These are phyloP conservation scores for Orgyia antiqua DNA, from an alignment of 2,888 invertebrate genomes.

Conservation along the genomic window DNA sequence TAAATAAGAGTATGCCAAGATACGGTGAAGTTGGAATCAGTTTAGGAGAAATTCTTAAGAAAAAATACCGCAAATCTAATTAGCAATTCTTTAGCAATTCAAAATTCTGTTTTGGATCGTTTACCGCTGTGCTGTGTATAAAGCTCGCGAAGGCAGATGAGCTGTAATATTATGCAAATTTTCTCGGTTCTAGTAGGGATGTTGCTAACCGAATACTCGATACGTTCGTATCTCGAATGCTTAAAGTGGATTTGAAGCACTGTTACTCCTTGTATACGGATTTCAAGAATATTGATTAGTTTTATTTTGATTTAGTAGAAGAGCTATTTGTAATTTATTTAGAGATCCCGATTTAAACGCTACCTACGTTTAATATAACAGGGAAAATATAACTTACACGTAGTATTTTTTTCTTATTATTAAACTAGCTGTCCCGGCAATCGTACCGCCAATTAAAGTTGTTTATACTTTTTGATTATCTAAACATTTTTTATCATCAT, in stretches of 20 bases:
- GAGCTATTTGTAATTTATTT: no score
- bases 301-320: no score
- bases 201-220: constrained; percentile 9
- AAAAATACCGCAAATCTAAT: constrained; percentile 33
- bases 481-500: no score
- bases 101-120: constrained; percentile 53
- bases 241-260: constrained; percentile 12
- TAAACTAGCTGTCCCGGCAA: no score
- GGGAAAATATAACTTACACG: no score
- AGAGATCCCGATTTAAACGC: no score
- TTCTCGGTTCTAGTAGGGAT: constrained; percentile 34
- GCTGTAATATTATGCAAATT: constrained; percentile 71
- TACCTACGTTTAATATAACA: no score
- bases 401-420: no score
- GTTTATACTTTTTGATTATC: no score
- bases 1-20: constrained; percentile 10
- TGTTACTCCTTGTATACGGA: constrained; percentile 2
- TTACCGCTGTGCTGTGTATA: constrained; percentile 51
- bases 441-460: no score
- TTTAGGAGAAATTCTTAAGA: constrained; percentile 17
- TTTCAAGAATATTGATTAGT: constrained; percentile 2
- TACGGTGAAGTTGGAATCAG: constrained; percentile 27
- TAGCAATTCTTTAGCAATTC: constrained; percentile 40
- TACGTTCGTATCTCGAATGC: constrained; percentile 9
- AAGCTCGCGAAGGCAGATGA: constrained; percentile 41